Evolutionary conservation across 2,888 invertebrate genomes (phyloP).

Genomic region (Chrysomela aeneicollis): DNA sequence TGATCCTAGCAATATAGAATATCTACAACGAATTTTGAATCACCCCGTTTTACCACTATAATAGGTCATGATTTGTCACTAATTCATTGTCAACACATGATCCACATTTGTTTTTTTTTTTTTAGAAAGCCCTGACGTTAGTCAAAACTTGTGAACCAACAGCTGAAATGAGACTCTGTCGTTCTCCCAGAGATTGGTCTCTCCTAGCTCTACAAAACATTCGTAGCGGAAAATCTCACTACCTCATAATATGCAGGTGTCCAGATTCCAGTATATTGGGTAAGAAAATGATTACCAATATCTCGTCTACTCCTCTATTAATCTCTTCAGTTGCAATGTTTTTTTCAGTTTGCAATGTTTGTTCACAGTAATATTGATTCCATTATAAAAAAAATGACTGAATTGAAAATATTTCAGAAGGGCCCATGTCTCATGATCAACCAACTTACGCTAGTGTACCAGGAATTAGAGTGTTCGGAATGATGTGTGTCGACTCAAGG

Average conservation of each 20-base stretch:
- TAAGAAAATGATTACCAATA: constrained; percentile 65
- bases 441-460: constrained; percentile 94
- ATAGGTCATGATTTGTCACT: too few species aligned
- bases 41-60: too few species aligned
- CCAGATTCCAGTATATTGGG: constrained; percentile 85
- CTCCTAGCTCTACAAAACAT: constrained; percentile 89
- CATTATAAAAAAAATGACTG: not conserved
- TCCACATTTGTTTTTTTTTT: too few species aligned
- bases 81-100: too few species aligned
- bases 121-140: constrained; percentile 80
- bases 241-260: constrained; percentile 90
- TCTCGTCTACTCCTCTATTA: too few species aligned
- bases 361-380: too few species aligned
- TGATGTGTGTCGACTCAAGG: constrained; percentile 81
- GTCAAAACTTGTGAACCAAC: constrained; percentile 94
- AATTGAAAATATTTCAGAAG: constrained; percentile 68
- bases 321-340: too few species aligned
- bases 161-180: constrained; percentile 88
- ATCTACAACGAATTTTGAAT: too few species aligned
- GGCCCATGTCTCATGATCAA: constrained; percentile 93
- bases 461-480: constrained; percentile 91
- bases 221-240: constrained; percentile 92
- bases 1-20: too few species aligned
- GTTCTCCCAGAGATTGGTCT: constrained; percentile 91
- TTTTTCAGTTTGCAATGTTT: too few species aligned